These are phyloP conservation scores for Bombus balteatus DNA, from an alignment of 1,140 invertebrate genomes.

Conservation along the genomic window DNA sequence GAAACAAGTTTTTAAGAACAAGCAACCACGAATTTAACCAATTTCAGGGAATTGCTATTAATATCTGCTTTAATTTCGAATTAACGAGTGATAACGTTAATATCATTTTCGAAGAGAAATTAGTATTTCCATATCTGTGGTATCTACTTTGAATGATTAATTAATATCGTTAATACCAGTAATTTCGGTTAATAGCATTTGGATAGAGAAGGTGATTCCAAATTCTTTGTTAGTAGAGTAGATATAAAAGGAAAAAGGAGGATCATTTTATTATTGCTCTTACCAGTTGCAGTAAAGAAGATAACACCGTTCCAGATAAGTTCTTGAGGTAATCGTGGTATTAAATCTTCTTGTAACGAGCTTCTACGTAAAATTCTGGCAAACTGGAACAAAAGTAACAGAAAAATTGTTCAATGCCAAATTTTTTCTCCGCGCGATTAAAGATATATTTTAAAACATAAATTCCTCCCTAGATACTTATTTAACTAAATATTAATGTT, in stretches of 20 bases:
- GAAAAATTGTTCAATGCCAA: neutral
- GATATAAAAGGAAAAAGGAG: neutral
- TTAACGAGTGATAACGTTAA: neutral
- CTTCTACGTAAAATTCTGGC: neutral
- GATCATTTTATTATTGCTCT: neutral
- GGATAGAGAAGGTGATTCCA: neutral
- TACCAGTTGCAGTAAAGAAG: neutral
- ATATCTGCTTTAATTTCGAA: neutral
- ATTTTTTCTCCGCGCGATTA: neutral
- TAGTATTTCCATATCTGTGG: neutral
- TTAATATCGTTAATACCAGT: neutral
- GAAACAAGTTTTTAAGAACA: neutral
- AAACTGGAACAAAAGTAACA: neutral
- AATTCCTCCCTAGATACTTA: no score
- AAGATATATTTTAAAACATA: neutral
- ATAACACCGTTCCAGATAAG: neutral
- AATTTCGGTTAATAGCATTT: neutral
- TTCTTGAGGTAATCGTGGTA: neutral
- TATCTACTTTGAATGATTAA: neutral
- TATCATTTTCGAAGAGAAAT: neutral
- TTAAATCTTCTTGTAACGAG: neutral
- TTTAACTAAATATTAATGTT: no score
- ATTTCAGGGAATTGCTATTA: neutral
- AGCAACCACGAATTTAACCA: neutral
- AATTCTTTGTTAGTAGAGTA: neutral